These are phyloP conservation scores for Cygnus olor DNA, from an alignment of 2,797 vertebrate genomes.

Conservation along the genomic window DNA sequence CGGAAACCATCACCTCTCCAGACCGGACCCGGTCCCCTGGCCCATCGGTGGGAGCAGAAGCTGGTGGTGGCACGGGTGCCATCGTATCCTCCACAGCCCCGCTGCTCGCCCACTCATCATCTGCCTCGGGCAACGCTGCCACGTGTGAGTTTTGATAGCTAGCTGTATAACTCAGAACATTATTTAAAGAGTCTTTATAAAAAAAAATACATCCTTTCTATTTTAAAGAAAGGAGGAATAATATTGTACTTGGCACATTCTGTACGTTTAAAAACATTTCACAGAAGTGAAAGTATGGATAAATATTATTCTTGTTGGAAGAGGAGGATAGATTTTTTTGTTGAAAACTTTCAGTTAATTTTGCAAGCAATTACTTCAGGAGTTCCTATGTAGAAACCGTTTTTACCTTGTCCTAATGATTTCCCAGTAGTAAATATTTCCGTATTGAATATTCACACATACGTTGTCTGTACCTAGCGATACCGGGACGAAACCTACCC, in stretches of 20 bases:
- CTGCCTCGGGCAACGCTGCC: neutral
- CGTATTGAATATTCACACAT: neutral
- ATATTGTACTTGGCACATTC: constrained; percentile 66
- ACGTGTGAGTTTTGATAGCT: constrained; percentile 48
- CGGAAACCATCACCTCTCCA: neutral
- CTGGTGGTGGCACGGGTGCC: neutral
- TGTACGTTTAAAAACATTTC: constrained; percentile 60
- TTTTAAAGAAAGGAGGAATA: constrained; percentile 68
- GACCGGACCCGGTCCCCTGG: neutral
- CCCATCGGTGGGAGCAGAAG: neutral
- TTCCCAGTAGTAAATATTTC: constrained; percentile 25
- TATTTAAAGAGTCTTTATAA: constrained; percentile 52
- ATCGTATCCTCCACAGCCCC: fast-evolving
- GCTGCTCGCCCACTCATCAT: fast-evolving
- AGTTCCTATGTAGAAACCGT: neutral
- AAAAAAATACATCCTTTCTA: constrained; percentile 45
- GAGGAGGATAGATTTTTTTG: constrained; percentile 48
- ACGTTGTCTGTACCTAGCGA: neutral
- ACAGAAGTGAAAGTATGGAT: constrained; percentile 63
- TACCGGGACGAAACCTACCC: neutral
- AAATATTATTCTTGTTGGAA: constrained; percentile 72
- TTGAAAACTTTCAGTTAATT: constrained; percentile 55
- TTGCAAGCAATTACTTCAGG: constrained; percentile 45
- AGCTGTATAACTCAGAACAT: neutral
- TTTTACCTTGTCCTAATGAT: neutral